Base-by-base conservation (phyloP, 2,797 vertebrate species). In the Aulostomus chinensis region DNA sequence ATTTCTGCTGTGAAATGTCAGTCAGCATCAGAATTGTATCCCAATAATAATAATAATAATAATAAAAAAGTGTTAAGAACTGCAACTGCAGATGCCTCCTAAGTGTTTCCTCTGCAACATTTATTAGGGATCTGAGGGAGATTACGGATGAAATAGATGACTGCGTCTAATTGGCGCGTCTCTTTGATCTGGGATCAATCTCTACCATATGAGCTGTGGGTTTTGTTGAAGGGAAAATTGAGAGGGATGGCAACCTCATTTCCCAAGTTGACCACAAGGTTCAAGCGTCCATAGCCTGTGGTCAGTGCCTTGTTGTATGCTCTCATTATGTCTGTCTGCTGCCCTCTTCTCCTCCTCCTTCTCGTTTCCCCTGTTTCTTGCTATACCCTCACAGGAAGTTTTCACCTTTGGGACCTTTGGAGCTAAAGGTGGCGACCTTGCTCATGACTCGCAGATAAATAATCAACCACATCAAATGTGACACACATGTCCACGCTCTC, bases 111-210 rank as follows among this genome's bases (percentile, higher is more conserved):
- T 66, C 56, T 56, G 24, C 38, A 63, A 37, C 66, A 50, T 78
- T 47, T 65, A 53, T 72, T 35, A 34, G 54, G 57, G 68, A 84
- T 81, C 55, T 75, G 49, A 37, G 42, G 40, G 18, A 49, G 60
- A 75, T 84, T 75, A 39, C 64, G 79, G 73, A 79, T 76, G 66
- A 86, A 85, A 80, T 68, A 59, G 54, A 63, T 51, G 76, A 26
- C 76, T 82, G 69, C 76, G 73, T 76, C 84, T 85, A 87, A 87
- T 87, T 86, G 80, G 67, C 70, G 67, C 49, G 76, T 85, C 59
- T 38, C 78, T 88, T 90, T 88, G 86, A 90, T 85, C 84, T 45
- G 17, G 56, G 76, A 87, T 87, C 85, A 84, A 85, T 85, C 75
- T 78, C 43, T 71, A 83, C 82, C 88, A 86, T 79, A 81, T 86